Evolutionary conservation across 2,113 vertebrate genomes (phyloP).

Genomic region (Platysternon megacephalum): DNA sequence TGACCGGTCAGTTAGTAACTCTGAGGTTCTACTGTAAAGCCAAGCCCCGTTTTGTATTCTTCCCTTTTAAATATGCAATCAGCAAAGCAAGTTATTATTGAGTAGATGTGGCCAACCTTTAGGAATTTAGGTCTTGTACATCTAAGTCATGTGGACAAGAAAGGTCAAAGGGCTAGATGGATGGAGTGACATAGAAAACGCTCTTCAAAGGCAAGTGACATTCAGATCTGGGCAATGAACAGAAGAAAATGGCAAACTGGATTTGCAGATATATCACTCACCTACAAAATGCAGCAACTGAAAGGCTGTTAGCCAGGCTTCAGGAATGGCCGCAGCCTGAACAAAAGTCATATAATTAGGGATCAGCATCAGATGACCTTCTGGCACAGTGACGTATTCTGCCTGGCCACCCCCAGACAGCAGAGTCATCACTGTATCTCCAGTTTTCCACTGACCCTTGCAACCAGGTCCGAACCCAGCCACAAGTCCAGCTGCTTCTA

Average conservation of each 20-base stretch:
- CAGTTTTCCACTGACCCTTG: conserved; percentile 72
- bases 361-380: conserved; percentile 82
- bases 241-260: neutral
- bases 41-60: neutral
- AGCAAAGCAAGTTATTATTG: neutral
- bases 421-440: conserved; percentile 85
- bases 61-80: neutral
- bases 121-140: neutral
- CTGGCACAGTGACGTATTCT: conserved; percentile 83
- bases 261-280: conserved; percentile 44
- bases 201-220: neutral
- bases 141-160: neutral
- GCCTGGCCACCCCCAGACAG: conserved; percentile 88
- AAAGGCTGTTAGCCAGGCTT: conserved; percentile 89
- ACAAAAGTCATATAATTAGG: conserved; percentile 76
- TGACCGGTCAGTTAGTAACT: too few species aligned
- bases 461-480: conserved; percentile 76
- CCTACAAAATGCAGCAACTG: conserved; percentile 87
- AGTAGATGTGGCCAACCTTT: neutral
- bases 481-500: conserved; percentile 85
- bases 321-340: conserved; percentile 87
- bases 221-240: neutral
- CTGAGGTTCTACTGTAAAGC: neutral
- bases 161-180: neutral
- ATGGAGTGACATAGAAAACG: neutral